A percentile compares a stretch with the other conserved stretches of the same genome.
phyloP scores from a whole-genome alignment of 2,797 vertebrate species.

The Meriones psammophilus region DNA sequence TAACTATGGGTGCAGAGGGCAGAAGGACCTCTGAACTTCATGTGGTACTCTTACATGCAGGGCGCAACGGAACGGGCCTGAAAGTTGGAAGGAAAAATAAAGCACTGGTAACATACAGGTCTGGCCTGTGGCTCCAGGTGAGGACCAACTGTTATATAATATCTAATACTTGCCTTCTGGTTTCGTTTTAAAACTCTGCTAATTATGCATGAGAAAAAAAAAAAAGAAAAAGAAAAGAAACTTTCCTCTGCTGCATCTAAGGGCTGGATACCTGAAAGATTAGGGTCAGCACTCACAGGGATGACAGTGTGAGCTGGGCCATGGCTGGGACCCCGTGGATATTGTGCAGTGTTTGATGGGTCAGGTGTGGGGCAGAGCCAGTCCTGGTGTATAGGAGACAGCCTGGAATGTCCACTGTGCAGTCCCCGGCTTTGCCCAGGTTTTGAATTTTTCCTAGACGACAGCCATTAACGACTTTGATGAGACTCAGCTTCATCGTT shows the following conservation, averaged over 20 bases:
- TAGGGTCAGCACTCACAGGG: conserved; percentile 91
- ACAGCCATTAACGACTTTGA: conserved; percentile 89
- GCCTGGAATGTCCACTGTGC: conserved; percentile 92
- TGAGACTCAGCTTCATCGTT: conserved; percentile 92
- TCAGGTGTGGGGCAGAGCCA: conserved; percentile 95
- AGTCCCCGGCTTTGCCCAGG: conserved; percentile 89
- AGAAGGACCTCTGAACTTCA: neutral
- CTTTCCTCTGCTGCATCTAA: conserved; percentile 3
- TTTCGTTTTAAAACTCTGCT: conserved; percentile 58
- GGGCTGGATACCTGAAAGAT: neutral
- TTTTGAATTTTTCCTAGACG: conserved; percentile 92
- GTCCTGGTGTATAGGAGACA: conserved; percentile 95
- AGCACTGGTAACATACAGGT: neutral
- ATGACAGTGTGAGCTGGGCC: conserved; percentile 92
- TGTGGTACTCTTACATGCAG: neutral
- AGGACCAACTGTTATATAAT: neutral
- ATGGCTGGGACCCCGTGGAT: conserved; percentile 91
- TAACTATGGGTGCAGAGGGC: neutral
- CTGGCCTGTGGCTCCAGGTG: neutral
- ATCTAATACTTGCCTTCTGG: conserved; percentile 30
- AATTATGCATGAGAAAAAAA: neutral
- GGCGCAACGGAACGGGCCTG: neutral
- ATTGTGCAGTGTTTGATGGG: conserved; percentile 91
- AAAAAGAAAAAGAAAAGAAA: neutral
- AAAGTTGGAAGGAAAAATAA: neutral